Conservation (phyloP, 2,888 invertebrate genomes). For the Catocala fraxini region DNA sequence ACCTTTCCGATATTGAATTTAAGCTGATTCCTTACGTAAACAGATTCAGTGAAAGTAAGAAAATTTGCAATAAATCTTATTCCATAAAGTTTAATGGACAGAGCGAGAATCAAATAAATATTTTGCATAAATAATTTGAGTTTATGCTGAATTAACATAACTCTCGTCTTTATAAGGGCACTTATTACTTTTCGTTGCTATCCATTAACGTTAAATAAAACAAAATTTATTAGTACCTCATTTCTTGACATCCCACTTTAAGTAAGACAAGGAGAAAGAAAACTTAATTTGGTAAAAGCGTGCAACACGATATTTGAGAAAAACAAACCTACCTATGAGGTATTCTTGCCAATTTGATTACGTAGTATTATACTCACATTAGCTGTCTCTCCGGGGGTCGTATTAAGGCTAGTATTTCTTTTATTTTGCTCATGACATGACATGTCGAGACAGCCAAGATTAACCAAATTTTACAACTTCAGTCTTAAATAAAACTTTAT, state of each 20-base stretch:
- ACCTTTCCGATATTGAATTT: background rate
- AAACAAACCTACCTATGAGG: constrained; percentile 23
- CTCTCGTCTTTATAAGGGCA: constrained; percentile 28
- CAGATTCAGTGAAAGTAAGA: constrained; percentile 29
- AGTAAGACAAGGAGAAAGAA: constrained; percentile 35
- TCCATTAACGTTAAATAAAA: constrained; percentile 51
- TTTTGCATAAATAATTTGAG: constrained; percentile 37
- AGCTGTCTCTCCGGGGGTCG: constrained; percentile 3
- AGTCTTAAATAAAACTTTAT: constrained; percentile 23
- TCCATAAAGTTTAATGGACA: constrained; percentile 36
- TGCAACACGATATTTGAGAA: constrained; percentile 30
- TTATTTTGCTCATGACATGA: too few species aligned
- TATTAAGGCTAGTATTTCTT: too few species aligned
- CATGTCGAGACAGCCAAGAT: too few species aligned
- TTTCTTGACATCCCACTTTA: constrained; percentile 49
- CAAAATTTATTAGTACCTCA: constrained; percentile 50
- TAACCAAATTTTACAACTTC: background rate
- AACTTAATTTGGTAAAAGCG: constrained; percentile 50
- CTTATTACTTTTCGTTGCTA: constrained; percentile 17
- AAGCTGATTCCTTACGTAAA: constrained; percentile 9
- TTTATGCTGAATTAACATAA: constrained; percentile 39
- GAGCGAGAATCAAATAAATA: constrained; percentile 41
- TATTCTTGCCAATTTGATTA: constrained; percentile 37
- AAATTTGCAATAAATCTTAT: constrained; percentile 40
- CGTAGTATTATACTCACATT: constrained; percentile 25